These are phyloP conservation scores for Dolomedes plantarius DNA, from an alignment of 2,888 invertebrate genomes.

Conservation along the genomic window DNA sequence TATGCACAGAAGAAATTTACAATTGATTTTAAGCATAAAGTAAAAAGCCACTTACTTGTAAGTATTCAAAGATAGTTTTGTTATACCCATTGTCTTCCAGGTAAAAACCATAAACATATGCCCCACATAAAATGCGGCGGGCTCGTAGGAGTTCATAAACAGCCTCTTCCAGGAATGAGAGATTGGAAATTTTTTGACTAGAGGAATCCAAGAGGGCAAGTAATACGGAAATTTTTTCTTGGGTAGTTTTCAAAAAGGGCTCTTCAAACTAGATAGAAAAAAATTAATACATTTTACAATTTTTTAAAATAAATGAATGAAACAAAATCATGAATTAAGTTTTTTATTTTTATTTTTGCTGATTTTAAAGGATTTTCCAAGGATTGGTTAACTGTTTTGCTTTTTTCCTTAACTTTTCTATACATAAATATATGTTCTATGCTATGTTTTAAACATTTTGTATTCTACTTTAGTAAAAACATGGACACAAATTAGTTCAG, in stretches of 20 bases:
- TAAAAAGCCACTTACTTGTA: slow-evolving; percentile 83
- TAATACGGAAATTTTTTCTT: slow-evolving; percentile 82
- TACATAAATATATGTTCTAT: too few species aligned
- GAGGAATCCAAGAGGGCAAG: slow-evolving; percentile 78
- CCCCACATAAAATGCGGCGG: slow-evolving; percentile 82
- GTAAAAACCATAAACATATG: slow-evolving; percentile 84
- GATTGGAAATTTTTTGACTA: slow-evolving; percentile 11
- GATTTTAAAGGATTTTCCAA: too few species aligned
- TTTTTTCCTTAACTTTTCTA: too few species aligned
- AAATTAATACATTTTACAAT: background rate
- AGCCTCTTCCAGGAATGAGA: slow-evolving; percentile 80
- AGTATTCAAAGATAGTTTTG: slow-evolving; percentile 83
- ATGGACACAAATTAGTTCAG: too few species aligned
- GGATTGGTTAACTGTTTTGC: too few species aligned
- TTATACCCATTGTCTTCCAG: slow-evolving; percentile 82
- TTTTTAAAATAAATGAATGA: too few species aligned
- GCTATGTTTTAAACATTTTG: too few species aligned
- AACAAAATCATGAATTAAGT: background rate
- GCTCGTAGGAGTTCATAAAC: slow-evolving; percentile 82
- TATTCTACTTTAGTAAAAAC: too few species aligned
- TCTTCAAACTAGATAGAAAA: slow-evolving; percentile 80
- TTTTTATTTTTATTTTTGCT: too few species aligned
- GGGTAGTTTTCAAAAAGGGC: slow-evolving; percentile 80
- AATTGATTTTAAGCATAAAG: too few species aligned
- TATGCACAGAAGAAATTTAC: too few species aligned